Percentiles rank a stretch among this genome's conserved stretches.
phyloP scores from a whole-genome alignment of 2,888 invertebrate species.

The Nineta flava region DNA sequence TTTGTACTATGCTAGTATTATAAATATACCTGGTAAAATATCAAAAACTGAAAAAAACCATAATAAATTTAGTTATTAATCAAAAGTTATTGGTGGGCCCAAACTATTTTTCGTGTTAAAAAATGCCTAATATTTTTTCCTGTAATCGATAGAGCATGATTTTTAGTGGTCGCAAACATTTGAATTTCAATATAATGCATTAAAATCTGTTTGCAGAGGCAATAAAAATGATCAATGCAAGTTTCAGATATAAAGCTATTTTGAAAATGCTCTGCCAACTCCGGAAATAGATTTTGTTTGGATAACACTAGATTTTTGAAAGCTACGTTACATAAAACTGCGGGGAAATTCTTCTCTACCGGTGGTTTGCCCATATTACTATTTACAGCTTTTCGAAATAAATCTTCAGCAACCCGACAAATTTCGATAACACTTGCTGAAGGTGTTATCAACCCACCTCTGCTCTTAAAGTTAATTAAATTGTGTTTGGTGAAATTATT shows the following conservation, averaged over 20 bases:
- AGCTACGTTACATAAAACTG: not conserved
- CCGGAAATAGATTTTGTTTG: not conserved
- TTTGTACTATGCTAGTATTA: too few relatives aligned
- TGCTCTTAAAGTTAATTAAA: not conserved
- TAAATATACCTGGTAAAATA: too few relatives aligned
- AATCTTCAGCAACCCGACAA: not conserved
- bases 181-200: not conserved
- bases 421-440: not conserved
- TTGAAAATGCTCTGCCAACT: not conserved
- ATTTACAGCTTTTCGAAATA: not conserved
- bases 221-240: not conserved
- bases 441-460: not conserved
- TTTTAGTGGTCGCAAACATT: not conserved
- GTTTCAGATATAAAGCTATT: not conserved
- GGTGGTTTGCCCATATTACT: not conserved
- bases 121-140: not conserved
- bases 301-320: not conserved
- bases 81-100: not conserved
- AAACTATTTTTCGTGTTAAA: not conserved
- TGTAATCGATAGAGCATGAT: not conserved
- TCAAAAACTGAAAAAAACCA: too few relatives aligned
- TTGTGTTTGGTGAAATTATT: not conserved
- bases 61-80: too few relatives aligned
- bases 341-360: not conserved
- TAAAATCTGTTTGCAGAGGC: not conserved